A percentile compares a stretch with the other conserved stretches of the same genome.
Evolutionary conservation across 2,797 vertebrate species (phyloP).

Genomic region (Epinephelus malabaricus): DNA sequence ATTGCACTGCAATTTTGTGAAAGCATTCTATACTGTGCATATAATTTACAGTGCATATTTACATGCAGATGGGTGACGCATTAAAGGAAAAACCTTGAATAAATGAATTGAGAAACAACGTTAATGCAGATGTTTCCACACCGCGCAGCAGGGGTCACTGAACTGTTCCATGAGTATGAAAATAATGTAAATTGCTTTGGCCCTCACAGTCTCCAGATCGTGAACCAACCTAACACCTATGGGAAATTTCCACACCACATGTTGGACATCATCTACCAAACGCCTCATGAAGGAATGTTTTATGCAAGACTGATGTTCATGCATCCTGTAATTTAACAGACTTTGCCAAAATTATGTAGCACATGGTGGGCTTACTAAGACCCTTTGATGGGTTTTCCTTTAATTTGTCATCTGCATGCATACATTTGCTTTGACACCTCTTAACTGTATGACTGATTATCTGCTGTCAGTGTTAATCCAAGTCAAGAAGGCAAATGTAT

Average conservation of each 20-base stretch:
- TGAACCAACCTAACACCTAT: background rate
- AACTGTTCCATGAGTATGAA: background rate
- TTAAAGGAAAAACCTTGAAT: background rate
- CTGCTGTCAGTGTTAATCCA: conserved; percentile 13
- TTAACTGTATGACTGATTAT: conserved; percentile 14
- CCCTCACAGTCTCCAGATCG: background rate
- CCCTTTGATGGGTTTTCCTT: background rate
- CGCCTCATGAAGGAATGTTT: background rate
- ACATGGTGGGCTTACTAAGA: background rate
- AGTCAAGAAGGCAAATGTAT: conserved; percentile 11
- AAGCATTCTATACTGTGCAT: background rate
- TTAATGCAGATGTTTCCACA: background rate
- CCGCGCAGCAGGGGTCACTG: background rate
- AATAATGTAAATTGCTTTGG: background rate
- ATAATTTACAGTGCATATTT: conserved; percentile 2
- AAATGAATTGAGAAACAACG: background rate
- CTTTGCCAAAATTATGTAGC: no score
- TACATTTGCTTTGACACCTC: background rate
- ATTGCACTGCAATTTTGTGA: background rate
- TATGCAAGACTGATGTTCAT: background rate
- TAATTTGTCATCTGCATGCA: background rate
- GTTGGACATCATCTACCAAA: background rate
- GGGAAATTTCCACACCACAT: background rate
- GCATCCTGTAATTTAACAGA: background rate
- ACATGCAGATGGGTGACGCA: background rate